Conservation (phyloP, 2,888 invertebrate species). For the Caprella mutica region DNA sequence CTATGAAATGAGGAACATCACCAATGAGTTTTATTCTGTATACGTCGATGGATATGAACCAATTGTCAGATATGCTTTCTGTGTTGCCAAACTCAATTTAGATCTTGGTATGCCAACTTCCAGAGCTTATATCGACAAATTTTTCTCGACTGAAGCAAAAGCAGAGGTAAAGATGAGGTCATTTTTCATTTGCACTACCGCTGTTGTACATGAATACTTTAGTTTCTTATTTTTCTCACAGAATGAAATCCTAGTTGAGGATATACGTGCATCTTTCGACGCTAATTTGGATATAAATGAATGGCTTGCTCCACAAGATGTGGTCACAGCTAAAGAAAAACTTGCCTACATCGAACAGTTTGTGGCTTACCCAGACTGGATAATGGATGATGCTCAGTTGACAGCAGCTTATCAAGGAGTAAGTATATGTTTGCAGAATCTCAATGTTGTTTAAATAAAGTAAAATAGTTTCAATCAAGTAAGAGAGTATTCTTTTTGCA, state of each 20-base stretch:
- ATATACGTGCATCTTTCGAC: constrained; percentile 16
- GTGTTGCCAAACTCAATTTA: constrained; percentile 9
- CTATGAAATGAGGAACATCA: constrained; percentile 19
- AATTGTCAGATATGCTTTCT: constrained; percentile 12
- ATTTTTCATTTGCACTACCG: too few species aligned
- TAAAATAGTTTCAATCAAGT: not conserved
- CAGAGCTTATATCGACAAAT: constrained; percentile 25
- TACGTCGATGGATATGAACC: not conserved
- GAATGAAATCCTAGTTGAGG: constrained; percentile 20
- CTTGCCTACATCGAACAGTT: constrained; percentile 39
- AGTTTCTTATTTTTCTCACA: too few species aligned
- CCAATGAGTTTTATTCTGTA: constrained; percentile 8
- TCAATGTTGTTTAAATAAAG: not conserved
- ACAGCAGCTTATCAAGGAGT: constrained; percentile 36
- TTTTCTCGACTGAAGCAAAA: constrained; percentile 16
- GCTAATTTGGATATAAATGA: constrained; percentile 34
- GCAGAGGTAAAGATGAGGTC: constrained; percentile 16
- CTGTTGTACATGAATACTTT: too few species aligned
- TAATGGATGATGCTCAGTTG: constrained; percentile 39
- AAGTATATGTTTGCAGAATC: not conserved
- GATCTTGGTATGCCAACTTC: constrained; percentile 24
- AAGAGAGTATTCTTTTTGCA: constrained; percentile 3
- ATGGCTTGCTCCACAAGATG: constrained; percentile 40
- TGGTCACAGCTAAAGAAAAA: constrained; percentile 39
- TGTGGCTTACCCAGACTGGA: constrained; percentile 41